Conservation (phyloP, 1,140 invertebrate genomes). For the Hormaphis cornu region DNA sequence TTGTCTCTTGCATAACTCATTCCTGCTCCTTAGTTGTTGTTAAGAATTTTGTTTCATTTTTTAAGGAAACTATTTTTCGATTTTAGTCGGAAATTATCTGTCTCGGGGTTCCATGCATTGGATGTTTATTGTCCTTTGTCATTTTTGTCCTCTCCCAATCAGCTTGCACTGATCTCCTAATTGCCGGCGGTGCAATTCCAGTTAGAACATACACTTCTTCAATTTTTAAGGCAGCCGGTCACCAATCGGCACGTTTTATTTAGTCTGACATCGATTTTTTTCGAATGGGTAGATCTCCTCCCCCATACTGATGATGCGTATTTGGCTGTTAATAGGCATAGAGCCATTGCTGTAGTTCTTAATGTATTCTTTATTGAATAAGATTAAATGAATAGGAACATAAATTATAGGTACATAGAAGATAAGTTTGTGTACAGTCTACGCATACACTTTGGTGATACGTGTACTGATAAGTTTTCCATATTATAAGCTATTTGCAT, state of each 20-base stretch:
- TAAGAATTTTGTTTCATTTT: background rate
- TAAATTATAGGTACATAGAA: too few relatives aligned
- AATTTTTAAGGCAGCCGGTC: background rate
- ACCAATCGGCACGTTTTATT: background rate
- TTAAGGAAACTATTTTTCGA: background rate
- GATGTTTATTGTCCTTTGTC: background rate
- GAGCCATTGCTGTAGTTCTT: background rate
- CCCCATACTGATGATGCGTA: constrained; percentile 13
- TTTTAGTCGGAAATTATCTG: background rate
- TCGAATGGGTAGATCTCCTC: background rate
- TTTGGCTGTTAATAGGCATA: constrained; percentile 7
- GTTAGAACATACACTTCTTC: background rate
- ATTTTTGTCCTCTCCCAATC: background rate
- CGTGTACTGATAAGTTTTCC: too few relatives aligned
- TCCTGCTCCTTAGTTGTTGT: background rate
- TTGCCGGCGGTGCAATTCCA: constrained; percentile 4
- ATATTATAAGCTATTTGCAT: too few relatives aligned
- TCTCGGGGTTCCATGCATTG: background rate
- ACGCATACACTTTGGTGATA: too few relatives aligned
- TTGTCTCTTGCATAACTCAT: background rate
- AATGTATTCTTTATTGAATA: too few relatives aligned
- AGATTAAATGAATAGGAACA: too few relatives aligned
- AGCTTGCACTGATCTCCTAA: background rate
- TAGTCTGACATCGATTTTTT: background rate
- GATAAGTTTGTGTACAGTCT: too few relatives aligned